Percentiles rank a stretch among this genome's conserved stretches.
phyloP scores from a whole-genome alignment of 2,888 invertebrate genomes.

The Spatulosminthurus flaviceps region DNA sequence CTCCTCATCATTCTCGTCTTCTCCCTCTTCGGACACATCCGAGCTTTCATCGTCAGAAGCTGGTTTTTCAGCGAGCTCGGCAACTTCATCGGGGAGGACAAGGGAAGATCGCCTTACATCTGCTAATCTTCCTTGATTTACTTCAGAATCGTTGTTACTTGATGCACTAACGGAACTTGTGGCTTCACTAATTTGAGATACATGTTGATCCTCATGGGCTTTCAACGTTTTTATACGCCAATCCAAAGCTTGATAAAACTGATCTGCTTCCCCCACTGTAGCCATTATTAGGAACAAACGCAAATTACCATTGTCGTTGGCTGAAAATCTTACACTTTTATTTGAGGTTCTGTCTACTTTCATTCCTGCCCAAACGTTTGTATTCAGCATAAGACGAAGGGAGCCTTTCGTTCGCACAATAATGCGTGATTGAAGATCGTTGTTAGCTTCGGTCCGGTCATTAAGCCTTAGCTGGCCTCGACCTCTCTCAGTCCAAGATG shows the following conservation, averaged over 20 bases:
- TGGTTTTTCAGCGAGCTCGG: not conserved
- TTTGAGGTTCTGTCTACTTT: conserved; percentile 85
- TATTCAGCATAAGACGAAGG: conserved; percentile 88
- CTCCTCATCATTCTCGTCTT: conserved; percentile 28
- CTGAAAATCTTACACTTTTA: conserved; percentile 85
- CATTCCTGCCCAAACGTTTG: conserved; percentile 93
- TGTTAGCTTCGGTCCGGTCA: conserved; percentile 70
- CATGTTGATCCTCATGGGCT: conserved; percentile 29
- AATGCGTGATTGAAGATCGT: conserved; percentile 76
- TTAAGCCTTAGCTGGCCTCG: conserved; percentile 88
- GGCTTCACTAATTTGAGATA: conserved; percentile 10
- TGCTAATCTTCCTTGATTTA: not conserved
- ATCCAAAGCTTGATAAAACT: conserved; percentile 51
- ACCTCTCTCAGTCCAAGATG: conserved; percentile 90
- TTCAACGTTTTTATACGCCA: conserved; percentile 48
- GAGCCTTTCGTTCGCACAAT: conserved; percentile 91
- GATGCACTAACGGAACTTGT: not conserved
- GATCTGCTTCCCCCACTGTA: conserved; percentile 60
- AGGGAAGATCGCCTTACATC: conserved; percentile 10
- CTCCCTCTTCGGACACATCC: no score
- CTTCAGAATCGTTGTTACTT: not conserved
- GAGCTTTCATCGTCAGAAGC: conserved; percentile 16
- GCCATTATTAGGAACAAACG: conserved; percentile 88
- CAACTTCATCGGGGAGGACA: not conserved
- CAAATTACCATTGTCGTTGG: conserved; percentile 68